Evolutionary conservation across 2,113 vertebrate genomes (phyloP), one percentile per base, ranked within the genome.

Genomic region (Manacus vitellinus): DNA sequence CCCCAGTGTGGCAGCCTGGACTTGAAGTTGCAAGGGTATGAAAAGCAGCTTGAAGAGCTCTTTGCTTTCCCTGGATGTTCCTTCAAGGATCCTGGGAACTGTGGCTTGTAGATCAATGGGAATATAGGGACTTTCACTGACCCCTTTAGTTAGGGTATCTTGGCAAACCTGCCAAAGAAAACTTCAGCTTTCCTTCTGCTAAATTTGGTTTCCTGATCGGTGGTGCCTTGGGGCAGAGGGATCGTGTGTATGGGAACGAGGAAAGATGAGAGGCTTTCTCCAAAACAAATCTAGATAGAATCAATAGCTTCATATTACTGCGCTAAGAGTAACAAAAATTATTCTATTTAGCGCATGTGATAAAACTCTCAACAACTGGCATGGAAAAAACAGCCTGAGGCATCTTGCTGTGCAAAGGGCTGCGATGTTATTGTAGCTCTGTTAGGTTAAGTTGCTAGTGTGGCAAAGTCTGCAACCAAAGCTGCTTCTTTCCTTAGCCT

Each of bases 151-250:
- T 88, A 66, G 89, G 75, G 85, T 95, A 85, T 95, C 79, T 97
- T 97, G 97, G 93, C 95, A 63, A 41, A 84, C 55, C 51, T 58
- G 39, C 52, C 56, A 63, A 85, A 89, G 46, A 85, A 93, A 80
- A 85, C 61, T 44, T 66, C 46, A 67, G 15, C 35, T 97, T 96
- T 97, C 43, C 72, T 94, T 97, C 90, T 95, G 74, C 90, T 95
- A 54, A 51, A 4, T 85, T 97, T 82, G 8, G 33, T 74, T 92
- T 56, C 33, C 9, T 61, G 25, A 51, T 61, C 51, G 2, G 0
- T 37, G 39, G 17, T 70, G 18, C 28, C 41, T 0, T 9, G 3
- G 25, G 17, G 31, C 12, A 71, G 47, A 56, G 27, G 14, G 27
- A 16, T 4, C 11, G 25, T 10, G 14, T 9, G 11, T 79, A 14